Evolutionary conservation across 2,888 invertebrate genomes (phyloP).

Genomic region (Arenicola marina): DNA sequence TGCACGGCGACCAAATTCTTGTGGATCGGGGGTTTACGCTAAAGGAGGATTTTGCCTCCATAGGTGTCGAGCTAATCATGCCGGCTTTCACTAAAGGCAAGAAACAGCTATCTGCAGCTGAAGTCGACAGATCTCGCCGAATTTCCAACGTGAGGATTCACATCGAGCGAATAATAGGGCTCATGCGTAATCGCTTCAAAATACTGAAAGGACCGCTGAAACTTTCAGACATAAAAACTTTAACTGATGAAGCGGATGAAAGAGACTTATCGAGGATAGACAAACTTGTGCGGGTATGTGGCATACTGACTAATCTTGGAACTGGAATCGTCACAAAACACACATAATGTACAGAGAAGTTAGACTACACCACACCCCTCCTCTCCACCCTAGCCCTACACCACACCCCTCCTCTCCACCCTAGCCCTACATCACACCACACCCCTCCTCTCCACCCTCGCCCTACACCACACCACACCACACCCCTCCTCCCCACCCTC

Average conservation of each 20-base stretch:
- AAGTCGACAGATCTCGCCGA: slow-evolving; percentile 1
- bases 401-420: too few species aligned
- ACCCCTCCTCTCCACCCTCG: too few species aligned
- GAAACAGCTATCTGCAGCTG: background rate
- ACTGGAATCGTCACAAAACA: too few species aligned
- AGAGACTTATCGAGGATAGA: background rate
- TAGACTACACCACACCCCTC: too few species aligned
- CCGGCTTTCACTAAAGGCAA: slow-evolving; percentile 5
- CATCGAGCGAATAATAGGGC: slow-evolving; percentile 8
- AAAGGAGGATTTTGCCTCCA: slow-evolving; percentile 1
- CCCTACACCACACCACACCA: too few species aligned
- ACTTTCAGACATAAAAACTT: background rate
- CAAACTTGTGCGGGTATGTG: background rate
- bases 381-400: too few species aligned
- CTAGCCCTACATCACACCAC: too few species aligned
- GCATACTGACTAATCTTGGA: background rate
- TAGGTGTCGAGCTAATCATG: background rate
- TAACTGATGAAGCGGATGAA: background rate
- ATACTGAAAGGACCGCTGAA: slow-evolving; percentile 2
- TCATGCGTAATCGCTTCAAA: slow-evolving; percentile 5
- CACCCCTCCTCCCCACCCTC: too few species aligned
- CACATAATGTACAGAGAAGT: too few species aligned
- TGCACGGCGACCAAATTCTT: slow-evolving; percentile 29
- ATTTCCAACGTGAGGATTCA: slow-evolving; percentile 9
- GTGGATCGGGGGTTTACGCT: slow-evolving; percentile 8